Conservation (phyloP, 2,797 vertebrate species). For the Enteromius argenteus region DNA sequence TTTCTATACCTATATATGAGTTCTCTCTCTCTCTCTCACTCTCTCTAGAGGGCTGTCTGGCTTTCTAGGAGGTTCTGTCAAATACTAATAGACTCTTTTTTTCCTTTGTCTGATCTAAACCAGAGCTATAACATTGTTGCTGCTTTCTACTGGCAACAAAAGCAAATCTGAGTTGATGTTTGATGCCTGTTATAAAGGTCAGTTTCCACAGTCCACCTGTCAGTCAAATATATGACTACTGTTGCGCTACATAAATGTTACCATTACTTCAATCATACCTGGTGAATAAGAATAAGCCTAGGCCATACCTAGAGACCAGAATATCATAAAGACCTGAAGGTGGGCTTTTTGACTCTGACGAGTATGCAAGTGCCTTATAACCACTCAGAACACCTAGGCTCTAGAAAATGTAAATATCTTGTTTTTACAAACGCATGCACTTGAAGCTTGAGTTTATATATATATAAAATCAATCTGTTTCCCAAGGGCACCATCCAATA, state of each 20-base stretch:
- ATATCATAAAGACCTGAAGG: neutral
- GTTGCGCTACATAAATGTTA: neutral
- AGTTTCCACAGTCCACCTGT: constrained; percentile 18
- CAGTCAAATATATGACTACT: constrained; percentile 23
- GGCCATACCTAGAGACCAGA: neutral
- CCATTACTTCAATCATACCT: neutral
- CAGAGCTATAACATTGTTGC: constrained; percentile 19
- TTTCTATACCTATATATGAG: constrained; percentile 22
- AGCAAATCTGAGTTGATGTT: neutral
- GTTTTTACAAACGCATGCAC: neutral
- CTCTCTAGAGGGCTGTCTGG: constrained; percentile 65
- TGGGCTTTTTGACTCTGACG: neutral
- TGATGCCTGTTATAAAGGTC: constrained; percentile 7
- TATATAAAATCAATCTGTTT: neutral
- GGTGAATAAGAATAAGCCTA: neutral
- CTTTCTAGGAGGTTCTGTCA: constrained; percentile 63
- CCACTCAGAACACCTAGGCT: neutral
- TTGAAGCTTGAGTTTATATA: neutral
- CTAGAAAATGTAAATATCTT: neutral
- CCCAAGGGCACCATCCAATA: constrained; percentile 13
- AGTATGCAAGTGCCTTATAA: neutral
- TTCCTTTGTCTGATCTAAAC: constrained; percentile 52
- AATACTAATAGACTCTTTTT: constrained; percentile 67
- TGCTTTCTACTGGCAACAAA: neutral
- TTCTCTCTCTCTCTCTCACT: constrained; percentile 30